phyloP scores from a whole-genome alignment of 1,140 invertebrate species.

The Ruditapes philippinarum region DNA sequence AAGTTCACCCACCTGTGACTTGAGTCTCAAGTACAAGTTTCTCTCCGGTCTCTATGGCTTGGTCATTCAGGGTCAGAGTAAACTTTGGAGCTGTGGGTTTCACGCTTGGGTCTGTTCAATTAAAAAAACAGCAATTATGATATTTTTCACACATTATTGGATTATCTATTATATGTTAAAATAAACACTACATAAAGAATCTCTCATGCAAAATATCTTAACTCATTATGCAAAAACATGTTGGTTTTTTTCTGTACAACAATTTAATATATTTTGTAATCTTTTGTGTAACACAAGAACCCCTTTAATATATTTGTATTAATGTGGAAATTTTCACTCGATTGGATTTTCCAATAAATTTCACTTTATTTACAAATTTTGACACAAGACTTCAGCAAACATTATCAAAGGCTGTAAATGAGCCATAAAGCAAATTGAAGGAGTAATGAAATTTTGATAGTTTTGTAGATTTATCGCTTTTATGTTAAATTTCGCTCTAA shows the following conservation, averaged over 20 bases:
- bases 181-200: too few relatives aligned
- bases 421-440: slow-evolving; percentile 2
- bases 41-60: slow-evolving; percentile 68
- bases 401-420: neutral
- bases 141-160: too few relatives aligned
- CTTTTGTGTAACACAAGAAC: too few relatives aligned
- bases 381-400: slow-evolving; percentile 12
- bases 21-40: slow-evolving; percentile 72
- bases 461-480: slow-evolving; percentile 4
- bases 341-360: slow-evolving; percentile 22
- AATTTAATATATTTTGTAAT: too few relatives aligned
- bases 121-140: too few relatives aligned
- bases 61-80: slow-evolving; percentile 67
- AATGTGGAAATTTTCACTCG: neutral
- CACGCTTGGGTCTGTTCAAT: slow-evolving; percentile 66
- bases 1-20: slow-evolving; percentile 72
- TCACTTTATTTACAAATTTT: neutral
- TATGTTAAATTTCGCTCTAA: neutral
- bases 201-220: too few relatives aligned
- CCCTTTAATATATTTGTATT: too few relatives aligned
- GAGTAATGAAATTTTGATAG: slow-evolving; percentile 11
- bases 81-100: slow-evolving; percentile 75
- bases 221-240: too few relatives aligned
- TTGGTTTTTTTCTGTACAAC: too few relatives aligned
- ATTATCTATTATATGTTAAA: too few relatives aligned